Base-by-base conservation (phyloP, 2,113 vertebrate genomes). In the Chaetura pelagica region DNA sequence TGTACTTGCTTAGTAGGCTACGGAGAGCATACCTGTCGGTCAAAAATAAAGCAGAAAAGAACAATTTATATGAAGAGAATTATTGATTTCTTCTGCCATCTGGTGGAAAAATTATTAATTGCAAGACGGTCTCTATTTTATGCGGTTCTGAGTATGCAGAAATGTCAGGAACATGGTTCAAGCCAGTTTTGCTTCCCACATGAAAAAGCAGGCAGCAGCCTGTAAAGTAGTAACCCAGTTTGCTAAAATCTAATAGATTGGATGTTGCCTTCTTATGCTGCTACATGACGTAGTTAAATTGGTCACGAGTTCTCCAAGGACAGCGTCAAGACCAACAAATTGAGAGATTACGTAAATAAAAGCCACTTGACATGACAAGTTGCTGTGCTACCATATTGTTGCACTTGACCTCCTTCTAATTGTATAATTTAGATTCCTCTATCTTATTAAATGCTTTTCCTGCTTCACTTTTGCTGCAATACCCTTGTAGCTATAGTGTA, bases 71-170 rank as follows among this genome's bases (percentile, higher is more conserved):
- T 11, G 11, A 35, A 64, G 38, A 59, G 51, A 92, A 72, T n/a
- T 21, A 78, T 71, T 96, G 94, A 76, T 81, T 85, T 80, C 52
- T 96, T 94, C 2, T 94, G 92, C 97, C 97, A 97, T 89, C 97
- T 97, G 2, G 94, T 97, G 97, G 96, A 75, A 75, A 81, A 42
- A 18, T 4, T 38, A 49, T 34, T 85, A 82, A 92, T 52, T 96
- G 66, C 96, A 97, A 59, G 51, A 54, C 7, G 44, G 23, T 15
- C 18, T 61, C 30, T 61, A 12, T 26, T 74, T 79, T 24, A 44
- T 6, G 22, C 0, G 0, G 27, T 18, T 58, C 8, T 30, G 15
- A 9, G 9, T 4, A 66, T 38, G 7, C 27, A 73, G 68, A 71
- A 78, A 68, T 22, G 22, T 26, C 30, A 91, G 34, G 26, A 84